Conservation (phyloP, 2,888 invertebrate species). For the Leucania comma region DNA sequence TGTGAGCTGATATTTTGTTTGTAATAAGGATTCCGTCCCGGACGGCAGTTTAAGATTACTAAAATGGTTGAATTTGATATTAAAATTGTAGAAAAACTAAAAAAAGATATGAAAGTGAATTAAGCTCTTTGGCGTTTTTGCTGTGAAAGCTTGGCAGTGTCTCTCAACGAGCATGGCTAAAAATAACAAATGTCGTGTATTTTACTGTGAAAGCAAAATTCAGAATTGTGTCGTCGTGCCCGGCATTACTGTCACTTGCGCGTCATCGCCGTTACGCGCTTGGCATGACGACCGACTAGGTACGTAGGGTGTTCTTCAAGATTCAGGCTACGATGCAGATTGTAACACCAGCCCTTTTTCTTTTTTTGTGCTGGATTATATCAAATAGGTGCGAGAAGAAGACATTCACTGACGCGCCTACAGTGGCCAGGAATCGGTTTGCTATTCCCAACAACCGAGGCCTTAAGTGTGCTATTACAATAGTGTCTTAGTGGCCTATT, state of each 20-base stretch:
- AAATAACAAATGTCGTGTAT: neutral
- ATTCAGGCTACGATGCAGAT: no score
- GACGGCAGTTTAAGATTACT: neutral
- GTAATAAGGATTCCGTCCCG: neutral
- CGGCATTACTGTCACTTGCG: neutral
- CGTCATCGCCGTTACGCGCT: conserved; percentile 9
- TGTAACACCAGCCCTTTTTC: no score
- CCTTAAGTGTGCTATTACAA: no score
- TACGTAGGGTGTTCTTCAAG: neutral
- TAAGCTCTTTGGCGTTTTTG: neutral
- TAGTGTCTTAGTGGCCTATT: no score
- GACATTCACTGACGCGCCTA: no score
- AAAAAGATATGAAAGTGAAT: neutral
- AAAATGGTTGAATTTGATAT: neutral
- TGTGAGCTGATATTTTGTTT: neutral
- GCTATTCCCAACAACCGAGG: no score
- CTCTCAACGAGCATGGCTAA: neutral
- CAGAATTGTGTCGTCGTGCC: neutral
- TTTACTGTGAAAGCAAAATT: neutral
- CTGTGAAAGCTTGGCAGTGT: neutral
- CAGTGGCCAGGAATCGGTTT: no score
- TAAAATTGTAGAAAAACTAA: neutral
- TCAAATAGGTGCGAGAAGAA: no score
- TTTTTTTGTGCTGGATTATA: no score
- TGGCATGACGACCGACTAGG: conserved; percentile 4